Evolutionary conservation across 2,888 invertebrate genomes (phyloP), one percentile per base, ranked within the genome.

Genomic region (Sepioteuthis lessoniana): DNA sequence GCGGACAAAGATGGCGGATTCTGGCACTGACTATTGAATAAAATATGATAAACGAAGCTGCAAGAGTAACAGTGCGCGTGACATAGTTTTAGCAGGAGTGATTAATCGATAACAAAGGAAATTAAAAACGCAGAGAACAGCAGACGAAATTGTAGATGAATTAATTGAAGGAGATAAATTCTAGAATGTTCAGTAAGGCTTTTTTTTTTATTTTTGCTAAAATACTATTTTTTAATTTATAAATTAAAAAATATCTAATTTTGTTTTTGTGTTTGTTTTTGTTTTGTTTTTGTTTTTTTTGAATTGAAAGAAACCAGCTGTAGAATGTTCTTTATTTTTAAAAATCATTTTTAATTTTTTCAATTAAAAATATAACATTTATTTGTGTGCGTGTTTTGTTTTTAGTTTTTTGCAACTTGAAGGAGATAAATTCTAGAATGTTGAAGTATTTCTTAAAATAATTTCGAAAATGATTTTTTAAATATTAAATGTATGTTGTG

Each of bases 1-100:
- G 76, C 76, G 76, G 76, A 76, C 76, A 76, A 76, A 76, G 76
- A 76, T 76, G 76, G 76, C 76, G 76, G 76, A 13, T 76, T 35
- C 76, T 76, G 76, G 76, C 76, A n/a, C n/a, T 76, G 76, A n/a
- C 76, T 76, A 76, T 76, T 76, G 76, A 76, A 76, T 76, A 76
- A 76, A 76, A 76, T 76, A 76, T 76, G 76, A 76, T 76, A 76
- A 76, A 76, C 76, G 76, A 76, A 76, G 76, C 76, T 16, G 76
- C n/a, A 76, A 76, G 76, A 76, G n/a, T 76, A n/a, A 76, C 76
- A 76, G 76, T 76, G 76, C 76, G 76, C 76, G 76, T 76, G 76
- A 76, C 76, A 76, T 76, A 76, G 76, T 76, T 76, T 76, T 76
- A 76, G n/a, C 76, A 76, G 76, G 76, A 76, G 76, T 76, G 76